Base-by-base conservation (phyloP, 1,140 invertebrate species). In the Eumaeus atala region DNA sequence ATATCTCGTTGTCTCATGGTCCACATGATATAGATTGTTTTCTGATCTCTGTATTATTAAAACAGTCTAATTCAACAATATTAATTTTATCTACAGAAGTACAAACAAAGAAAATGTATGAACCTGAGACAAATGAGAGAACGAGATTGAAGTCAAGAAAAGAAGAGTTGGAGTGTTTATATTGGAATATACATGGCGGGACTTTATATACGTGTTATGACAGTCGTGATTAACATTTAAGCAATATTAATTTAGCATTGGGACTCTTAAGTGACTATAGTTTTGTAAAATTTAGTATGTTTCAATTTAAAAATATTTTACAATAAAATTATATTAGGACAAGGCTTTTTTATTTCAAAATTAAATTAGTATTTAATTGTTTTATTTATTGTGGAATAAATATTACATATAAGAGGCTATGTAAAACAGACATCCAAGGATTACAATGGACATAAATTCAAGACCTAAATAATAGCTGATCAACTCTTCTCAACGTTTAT, bases 1-100 rank as follows among this genome's bases (percentile, higher is more conserved):
- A 86, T 89, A 70, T 85, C 88, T 77, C 84, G 88, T 75, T 88
- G 87, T 85, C 86, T 89, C 77, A 89, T 88, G 88, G 87, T 86
- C 70, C 88, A 89, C 78, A 89, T 88, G 80, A 88, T 89, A 63
- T 89, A 88, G 81, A 54, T 67, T 59, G 56, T 62, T 64, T 62
- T 54, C 54, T 60, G 79, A 79, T 65, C 54, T 66, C 54, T 59
- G 51, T 48, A 74, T 53, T 55, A 53, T 52, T 48, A 28, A 59
- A 67, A 54, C 53, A 69, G 59, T 70, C 60, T 84, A 73, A 86
- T 80, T 76, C 54, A 77, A 70, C 61, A 75, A 74, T 82, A 58
- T 83, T 68, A 64, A 78, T 84, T 84, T 77, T 84, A 84, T 84
- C 81, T 84, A 58, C 84, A 87, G 84, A 84, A 80, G 77, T 86